Percentiles rank a stretch among this genome's conserved stretches.
These are phyloP conservation scores for Drosophila yakuba DNA, from an alignment of 1,140 invertebrate genomes.

Conservation along the genomic window DNA sequence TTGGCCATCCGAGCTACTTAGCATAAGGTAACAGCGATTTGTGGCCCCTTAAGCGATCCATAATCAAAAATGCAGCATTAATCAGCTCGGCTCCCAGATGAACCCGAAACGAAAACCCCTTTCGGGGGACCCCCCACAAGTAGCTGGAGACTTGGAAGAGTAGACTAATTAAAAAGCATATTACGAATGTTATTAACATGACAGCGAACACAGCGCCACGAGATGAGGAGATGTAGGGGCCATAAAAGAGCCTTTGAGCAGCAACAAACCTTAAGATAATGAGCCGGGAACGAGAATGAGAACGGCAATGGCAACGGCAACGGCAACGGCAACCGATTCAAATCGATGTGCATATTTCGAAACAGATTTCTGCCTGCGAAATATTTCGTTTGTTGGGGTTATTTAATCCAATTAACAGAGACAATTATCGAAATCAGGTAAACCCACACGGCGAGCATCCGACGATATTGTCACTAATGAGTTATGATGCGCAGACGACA, in stretches of 20 bases:
- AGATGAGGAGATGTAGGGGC: slow-evolving; percentile 33
- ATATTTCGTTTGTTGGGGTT: slow-evolving; percentile 65
- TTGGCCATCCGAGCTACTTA: slow-evolving; percentile 36
- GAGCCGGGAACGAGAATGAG: slow-evolving; percentile 42
- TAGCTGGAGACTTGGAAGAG: slow-evolving; percentile 22
- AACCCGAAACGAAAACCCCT: slow-evolving; percentile 18
- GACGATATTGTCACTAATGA: slow-evolving; percentile 81
- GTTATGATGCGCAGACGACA: slow-evolving; percentile 81
- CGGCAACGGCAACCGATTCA: slow-evolving; percentile 55
- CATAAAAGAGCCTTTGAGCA: slow-evolving; percentile 42
- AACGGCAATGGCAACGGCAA: slow-evolving; percentile 10
- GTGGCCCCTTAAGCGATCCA: slow-evolving; percentile 37
- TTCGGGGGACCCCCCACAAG: slow-evolving; percentile 67
- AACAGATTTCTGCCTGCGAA: slow-evolving; percentile 63
- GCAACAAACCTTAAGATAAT: slow-evolving; percentile 61
- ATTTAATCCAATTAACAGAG: slow-evolving; percentile 82
- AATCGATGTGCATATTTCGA: slow-evolving; percentile 79
- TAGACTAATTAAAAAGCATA: slow-evolving; percentile 82
- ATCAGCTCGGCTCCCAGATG: slow-evolving; percentile 38
- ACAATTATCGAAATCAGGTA: slow-evolving; percentile 83
- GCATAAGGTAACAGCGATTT: slow-evolving; percentile 49
- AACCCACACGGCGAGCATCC: slow-evolving; percentile 63
- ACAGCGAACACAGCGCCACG: slow-evolving; percentile 80
- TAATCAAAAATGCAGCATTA: slow-evolving; percentile 64
- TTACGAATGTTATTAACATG: slow-evolving; percentile 83